phyloP scores from a whole-genome alignment of 1,140 invertebrate species.

The Vanessa tameamea region DNA sequence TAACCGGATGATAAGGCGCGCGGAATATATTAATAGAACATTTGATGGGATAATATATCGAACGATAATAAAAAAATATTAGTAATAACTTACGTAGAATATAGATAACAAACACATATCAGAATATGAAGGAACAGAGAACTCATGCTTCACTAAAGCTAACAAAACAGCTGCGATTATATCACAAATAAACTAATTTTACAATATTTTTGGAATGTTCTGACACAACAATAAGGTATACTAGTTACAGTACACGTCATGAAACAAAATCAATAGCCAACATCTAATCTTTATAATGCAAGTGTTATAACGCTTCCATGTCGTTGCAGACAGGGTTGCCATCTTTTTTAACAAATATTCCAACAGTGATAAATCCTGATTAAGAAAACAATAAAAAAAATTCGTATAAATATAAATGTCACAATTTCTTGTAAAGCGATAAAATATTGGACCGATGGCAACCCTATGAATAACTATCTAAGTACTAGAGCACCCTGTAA shows the following conservation, averaged over 20 bases:
- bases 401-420: too few species aligned
- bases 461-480: conserved; percentile 50
- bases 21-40: conserved; percentile 44
- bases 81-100: conserved; percentile 47
- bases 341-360: neutral
- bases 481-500: conserved; percentile 71
- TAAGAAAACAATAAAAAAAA: neutral
- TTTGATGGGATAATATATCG: conserved; percentile 67
- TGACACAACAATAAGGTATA: neutral
- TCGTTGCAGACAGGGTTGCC: conserved; percentile 22
- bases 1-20: conserved; percentile 51
- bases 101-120: conserved; percentile 47
- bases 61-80: conserved; percentile 57
- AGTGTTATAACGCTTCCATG: conserved; percentile 26
- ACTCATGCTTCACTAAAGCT: conserved; percentile 44
- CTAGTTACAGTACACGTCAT: conserved; percentile 23
- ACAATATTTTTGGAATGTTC: neutral
- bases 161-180: conserved; percentile 3
- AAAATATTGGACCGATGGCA: conserved; percentile 14
- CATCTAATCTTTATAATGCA: conserved; percentile 34
- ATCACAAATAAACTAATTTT: neutral
- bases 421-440: neutral
- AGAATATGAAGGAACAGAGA: conserved; percentile 33
- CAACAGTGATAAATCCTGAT: neutral
- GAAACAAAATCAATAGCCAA: conserved; percentile 33